phyloP scores from a whole-genome alignment of 2,888 invertebrate genomes.

The Macaria notata region DNA sequence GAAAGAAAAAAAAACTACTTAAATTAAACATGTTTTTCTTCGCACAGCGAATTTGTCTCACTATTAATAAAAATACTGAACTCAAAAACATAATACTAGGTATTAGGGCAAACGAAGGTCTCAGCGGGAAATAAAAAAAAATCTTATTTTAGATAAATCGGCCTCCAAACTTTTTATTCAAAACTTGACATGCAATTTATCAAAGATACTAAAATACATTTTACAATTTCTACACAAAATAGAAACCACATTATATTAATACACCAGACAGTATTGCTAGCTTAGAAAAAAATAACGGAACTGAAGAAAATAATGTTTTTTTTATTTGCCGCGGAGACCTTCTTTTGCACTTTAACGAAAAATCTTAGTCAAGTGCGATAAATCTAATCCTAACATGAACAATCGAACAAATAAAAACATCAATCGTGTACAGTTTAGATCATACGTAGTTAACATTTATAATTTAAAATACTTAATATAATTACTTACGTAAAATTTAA shows the following conservation, averaged over 20 bases:
- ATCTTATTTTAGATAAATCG: conserved; percentile 19
- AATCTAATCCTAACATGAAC: conserved; percentile 23
- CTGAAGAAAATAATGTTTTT: too few relatives aligned
- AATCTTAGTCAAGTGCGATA: conserved; percentile 35
- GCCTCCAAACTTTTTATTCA: background rate
- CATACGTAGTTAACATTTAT: background rate
- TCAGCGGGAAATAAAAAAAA: too few relatives aligned
- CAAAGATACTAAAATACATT: too few relatives aligned
- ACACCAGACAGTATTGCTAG: too few relatives aligned
- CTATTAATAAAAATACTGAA: conserved; percentile 62
- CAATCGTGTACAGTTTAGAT: conserved; percentile 2
- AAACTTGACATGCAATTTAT: background rate
- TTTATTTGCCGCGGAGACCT: too few relatives aligned
- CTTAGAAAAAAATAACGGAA: too few relatives aligned
- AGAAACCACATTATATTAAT: too few relatives aligned
- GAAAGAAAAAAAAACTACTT: conserved; percentile 49
- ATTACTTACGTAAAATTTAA: conserved; percentile 4
- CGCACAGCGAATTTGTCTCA: conserved; percentile 72
- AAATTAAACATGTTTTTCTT: conserved; percentile 51
- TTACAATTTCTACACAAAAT: too few relatives aligned
- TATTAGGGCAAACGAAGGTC: too few relatives aligned
- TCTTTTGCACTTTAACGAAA: conserved; percentile 6
- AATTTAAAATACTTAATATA: conserved; percentile 6
- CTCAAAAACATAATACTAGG: conserved; percentile 45
- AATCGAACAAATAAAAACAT: conserved; percentile 11